Conservation (phyloP, 2,888 invertebrate genomes). For the Pheosia gnoma region DNA sequence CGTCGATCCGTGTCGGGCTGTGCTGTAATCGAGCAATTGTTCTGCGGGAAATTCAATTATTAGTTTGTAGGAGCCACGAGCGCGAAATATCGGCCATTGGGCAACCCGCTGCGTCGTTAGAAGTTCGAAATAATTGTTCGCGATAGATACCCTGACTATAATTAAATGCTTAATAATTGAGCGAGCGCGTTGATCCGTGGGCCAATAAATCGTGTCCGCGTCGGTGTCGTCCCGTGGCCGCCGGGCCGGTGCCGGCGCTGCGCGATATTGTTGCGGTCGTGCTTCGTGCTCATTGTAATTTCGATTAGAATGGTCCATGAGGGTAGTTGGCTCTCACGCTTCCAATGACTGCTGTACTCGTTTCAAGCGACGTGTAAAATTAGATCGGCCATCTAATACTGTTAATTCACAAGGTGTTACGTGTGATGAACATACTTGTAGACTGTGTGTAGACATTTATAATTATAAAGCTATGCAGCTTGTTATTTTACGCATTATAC, state of each 20-base stretch:
- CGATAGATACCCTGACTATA: conserved; percentile 76
- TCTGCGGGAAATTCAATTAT: conserved; percentile 82
- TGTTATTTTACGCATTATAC: background rate
- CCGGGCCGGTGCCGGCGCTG: conserved; percentile 38
- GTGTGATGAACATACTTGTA: background rate
- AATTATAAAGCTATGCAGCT: background rate
- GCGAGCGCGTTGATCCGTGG: conserved; percentile 60
- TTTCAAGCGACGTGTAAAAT: conserved; percentile 64
- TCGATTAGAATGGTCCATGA: conserved; percentile 63
- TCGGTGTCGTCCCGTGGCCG: conserved; percentile 36
- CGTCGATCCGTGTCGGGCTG: conserved; percentile 77
- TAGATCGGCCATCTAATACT: conserved; percentile 45
- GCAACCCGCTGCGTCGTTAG: conserved; percentile 70
- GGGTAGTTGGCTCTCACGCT: conserved; percentile 78
- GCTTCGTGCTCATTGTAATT: conserved; percentile 74
- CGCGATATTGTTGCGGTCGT: conserved; percentile 69
- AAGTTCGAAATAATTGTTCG: conserved; percentile 74
- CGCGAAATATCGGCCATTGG: conserved; percentile 70
- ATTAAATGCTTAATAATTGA: conserved; percentile 80
- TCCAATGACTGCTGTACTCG: conserved; percentile 68
- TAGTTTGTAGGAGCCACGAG: conserved; percentile 60
- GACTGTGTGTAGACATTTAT: background rate
- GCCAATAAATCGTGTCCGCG: conserved; percentile 64
- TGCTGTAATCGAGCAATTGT: conserved; percentile 82
- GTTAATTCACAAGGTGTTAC: conserved; percentile 33